These are phyloP conservation scores for Sitta carolinensis DNA, from an alignment of 2,797 vertebrate genomes.

Conservation along the genomic window DNA sequence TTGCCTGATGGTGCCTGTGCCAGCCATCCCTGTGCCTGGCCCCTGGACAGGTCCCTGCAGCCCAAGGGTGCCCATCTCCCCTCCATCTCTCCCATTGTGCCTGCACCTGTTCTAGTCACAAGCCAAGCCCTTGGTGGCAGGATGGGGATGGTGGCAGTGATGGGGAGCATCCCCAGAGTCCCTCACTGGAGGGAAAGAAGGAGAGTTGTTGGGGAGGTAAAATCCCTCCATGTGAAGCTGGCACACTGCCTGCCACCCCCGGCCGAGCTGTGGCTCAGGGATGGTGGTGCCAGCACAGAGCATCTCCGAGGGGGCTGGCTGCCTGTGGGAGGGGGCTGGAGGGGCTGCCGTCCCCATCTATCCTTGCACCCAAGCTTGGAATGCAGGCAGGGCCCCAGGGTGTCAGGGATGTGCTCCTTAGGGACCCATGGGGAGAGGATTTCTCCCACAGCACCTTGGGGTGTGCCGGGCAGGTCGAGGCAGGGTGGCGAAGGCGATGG, in stretches of 20 bases:
- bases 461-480: background rate
- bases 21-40: background rate
- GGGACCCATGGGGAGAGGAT: background rate
- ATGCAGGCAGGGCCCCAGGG: background rate
- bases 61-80: accelerated
- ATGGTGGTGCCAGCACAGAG: accelerated
- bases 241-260: background rate
- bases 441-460: background rate
- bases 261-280: background rate
- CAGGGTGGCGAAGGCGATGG: background rate
- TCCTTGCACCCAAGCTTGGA: background rate
- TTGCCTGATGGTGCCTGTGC: background rate
- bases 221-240: background rate
- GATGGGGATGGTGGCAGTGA: accelerated
- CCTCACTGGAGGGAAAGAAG: background rate
- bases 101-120: background rate
- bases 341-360: background rate
- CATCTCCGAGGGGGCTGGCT: background rate
- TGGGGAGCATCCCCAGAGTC: background rate
- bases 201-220: background rate
- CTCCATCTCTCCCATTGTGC: accelerated
- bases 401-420: background rate
- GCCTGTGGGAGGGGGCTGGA: accelerated
- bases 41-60: background rate
- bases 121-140: background rate